Conservation (phyloP, 2,888 invertebrate species). For the Patella ulyssiponensis region DNA sequence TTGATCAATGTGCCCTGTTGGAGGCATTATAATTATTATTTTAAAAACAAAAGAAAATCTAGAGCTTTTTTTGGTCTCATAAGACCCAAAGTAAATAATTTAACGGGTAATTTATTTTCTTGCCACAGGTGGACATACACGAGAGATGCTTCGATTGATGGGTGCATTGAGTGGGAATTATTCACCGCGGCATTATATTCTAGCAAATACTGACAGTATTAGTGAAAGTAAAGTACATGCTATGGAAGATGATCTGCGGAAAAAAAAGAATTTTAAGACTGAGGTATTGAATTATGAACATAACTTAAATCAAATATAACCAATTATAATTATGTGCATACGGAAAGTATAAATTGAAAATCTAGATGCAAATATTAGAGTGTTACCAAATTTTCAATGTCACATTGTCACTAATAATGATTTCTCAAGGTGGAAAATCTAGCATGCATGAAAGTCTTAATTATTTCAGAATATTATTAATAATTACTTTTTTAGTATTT, state of each 20-base stretch:
- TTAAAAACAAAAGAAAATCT: too few relatives aligned
- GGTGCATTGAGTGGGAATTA: conserved; percentile 77
- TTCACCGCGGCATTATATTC: conserved; percentile 82
- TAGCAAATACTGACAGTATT: conserved; percentile 84
- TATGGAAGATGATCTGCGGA: conserved; percentile 39
- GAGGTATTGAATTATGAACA: conserved; percentile 14
- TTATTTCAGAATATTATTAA: too few relatives aligned
- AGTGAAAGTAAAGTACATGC: conserved; percentile 80
- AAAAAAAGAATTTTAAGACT: conserved; percentile 20
- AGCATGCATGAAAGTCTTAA: too few relatives aligned
- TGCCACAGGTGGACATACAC: conserved; percentile 87
- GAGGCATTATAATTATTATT: too few relatives aligned
- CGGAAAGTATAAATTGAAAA: not conserved
- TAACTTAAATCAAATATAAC: too few relatives aligned
- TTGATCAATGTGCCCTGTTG: not conserved
- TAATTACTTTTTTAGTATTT: conserved; percentile 51
- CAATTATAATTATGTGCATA: conserved; percentile 3
- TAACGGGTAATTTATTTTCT: too few relatives aligned
- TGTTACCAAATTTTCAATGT: too few relatives aligned
- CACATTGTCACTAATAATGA: too few relatives aligned
- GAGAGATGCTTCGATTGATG: conserved; percentile 89
- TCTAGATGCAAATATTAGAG: too few relatives aligned
- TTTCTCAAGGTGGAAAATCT: too few relatives aligned
- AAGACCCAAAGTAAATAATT: too few relatives aligned
- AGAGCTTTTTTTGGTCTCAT: too few relatives aligned